phyloP scores from a whole-genome alignment of 1,140 invertebrate genomes.

The Theocolax elegans region DNA sequence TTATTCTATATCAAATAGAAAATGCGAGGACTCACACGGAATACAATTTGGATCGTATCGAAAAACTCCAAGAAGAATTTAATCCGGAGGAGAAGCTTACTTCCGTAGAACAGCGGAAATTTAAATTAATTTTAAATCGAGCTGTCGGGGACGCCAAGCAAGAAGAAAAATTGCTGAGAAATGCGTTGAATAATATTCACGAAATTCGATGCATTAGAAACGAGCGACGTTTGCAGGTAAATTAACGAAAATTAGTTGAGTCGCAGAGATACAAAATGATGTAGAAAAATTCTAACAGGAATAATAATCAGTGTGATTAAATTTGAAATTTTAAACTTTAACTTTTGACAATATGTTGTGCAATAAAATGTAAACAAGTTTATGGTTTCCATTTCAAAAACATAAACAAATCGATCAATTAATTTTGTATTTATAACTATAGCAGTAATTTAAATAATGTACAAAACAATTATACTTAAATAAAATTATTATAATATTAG shows the following conservation, averaged over 20 bases:
- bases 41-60: conserved; percentile 78
- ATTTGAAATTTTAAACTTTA: background rate
- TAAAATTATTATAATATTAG: too few relatives aligned
- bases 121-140: conserved; percentile 81
- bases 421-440: too few relatives aligned
- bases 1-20: conserved; percentile 81
- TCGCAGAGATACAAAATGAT: too few relatives aligned
- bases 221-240: conserved; percentile 82
- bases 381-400: background rate
- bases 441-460: too few relatives aligned
- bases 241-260: background rate
- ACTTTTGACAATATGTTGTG: background rate
- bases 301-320: background rate
- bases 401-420: too few relatives aligned
- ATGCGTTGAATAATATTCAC: conserved; percentile 84
- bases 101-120: conserved; percentile 74
- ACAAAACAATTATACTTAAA: too few relatives aligned
- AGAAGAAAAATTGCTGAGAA: conserved; percentile 85
- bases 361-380: background rate
- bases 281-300: too few relatives aligned
- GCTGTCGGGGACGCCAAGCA: conserved; percentile 82
- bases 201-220: conserved; percentile 90
- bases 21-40: conserved; percentile 79
- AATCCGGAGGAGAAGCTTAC: conserved; percentile 73
- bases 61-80: conserved; percentile 80